Base-by-base conservation (phyloP, 2,888 invertebrate species). In the Dasypolia templi region DNA sequence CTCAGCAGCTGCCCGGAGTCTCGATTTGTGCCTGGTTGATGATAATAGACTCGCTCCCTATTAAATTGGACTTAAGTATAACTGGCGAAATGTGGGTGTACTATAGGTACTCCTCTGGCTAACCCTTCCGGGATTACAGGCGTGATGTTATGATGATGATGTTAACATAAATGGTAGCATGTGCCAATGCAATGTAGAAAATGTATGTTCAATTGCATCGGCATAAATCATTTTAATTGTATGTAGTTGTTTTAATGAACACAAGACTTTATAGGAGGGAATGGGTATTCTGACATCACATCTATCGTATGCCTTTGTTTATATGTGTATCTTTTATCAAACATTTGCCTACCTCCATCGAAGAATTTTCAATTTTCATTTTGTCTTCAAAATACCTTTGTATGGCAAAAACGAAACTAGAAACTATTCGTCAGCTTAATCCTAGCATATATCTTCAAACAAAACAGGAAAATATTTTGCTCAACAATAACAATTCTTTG, bases 141-240 rank as follows among this genome's bases (percentile, higher is more conserved):
- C n/a, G n/a, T n/a, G n/a, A n/a, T n/a, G n/a, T n/a, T n/a, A n/a
- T n/a, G n/a, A n/a, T n/a, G n/a, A n/a, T n/a, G n/a, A n/a, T n/a
- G 49, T 58, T 19, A 51, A 51, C 9, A 51, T 59, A 75, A 67
- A 44, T 75, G 0, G 59, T 44, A 44, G 49, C 42, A 29, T 58
- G n/a, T 35, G 42, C 4, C 29, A 29, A 62, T 44, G 29, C 59
- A 76, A 59, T 42, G n/a, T 64, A n/a, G 51, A 19, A 17, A 72
- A 78, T 77, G 58, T 71, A 32, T 77, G 77, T 65, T n/a, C 53
- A 64, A 32, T 42, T 51, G 62, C 26, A 49, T 78, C 59, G 53
- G 35, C 39, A 78, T 77, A 64, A 64, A 78, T 78, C 46, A 77
- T 61, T 77, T 49, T 65, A 65, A 78, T 78, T 72, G 55, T 58